phyloP scores from a whole-genome alignment of 1,140 invertebrate genomes.

The Xylocopa sonorina region DNA sequence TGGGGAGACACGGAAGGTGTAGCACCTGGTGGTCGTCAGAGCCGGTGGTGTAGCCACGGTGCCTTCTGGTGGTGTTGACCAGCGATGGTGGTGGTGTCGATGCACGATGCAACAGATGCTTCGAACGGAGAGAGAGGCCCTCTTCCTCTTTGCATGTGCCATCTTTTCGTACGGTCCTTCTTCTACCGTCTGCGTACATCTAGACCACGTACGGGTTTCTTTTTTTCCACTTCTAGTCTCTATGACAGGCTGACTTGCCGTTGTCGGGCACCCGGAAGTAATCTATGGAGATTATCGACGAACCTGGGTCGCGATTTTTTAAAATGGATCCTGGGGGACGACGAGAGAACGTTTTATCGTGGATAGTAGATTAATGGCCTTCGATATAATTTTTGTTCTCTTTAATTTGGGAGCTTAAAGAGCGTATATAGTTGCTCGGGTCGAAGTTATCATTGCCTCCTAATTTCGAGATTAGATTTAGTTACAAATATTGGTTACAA shows the following conservation, averaged over 20 bases:
- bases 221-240: neutral
- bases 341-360: too few relatives aligned
- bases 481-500: too few relatives aligned
- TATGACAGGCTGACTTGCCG: neutral
- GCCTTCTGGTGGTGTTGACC: conserved; percentile 64
- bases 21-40: conserved; percentile 78
- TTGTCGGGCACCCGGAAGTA: conserved; percentile 4
- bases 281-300: conserved; percentile 30
- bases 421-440: too few relatives aligned
- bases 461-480: too few relatives aligned
- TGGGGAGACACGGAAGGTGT: conserved; percentile 73
- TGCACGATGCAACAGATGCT: conserved; percentile 76
- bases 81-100: conserved; percentile 58
- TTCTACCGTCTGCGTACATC: conserved; percentile 4
- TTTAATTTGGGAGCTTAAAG: too few relatives aligned
- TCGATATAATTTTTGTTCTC: too few relatives aligned
- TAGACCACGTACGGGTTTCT: conserved; percentile 10
- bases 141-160: conserved; percentile 72
- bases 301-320: neutral
- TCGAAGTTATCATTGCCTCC: too few relatives aligned
- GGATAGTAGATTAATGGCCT: too few relatives aligned
- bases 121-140: conserved; percentile 37
- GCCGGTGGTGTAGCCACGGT: conserved; percentile 68
- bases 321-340: too few relatives aligned
- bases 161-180: conserved; percentile 23